Percentiles rank a stretch among this genome's conserved stretches.
Evolutionary conservation across 2,113 vertebrate species (phyloP).

Genomic region (Odocoileus virginianus): DNA sequence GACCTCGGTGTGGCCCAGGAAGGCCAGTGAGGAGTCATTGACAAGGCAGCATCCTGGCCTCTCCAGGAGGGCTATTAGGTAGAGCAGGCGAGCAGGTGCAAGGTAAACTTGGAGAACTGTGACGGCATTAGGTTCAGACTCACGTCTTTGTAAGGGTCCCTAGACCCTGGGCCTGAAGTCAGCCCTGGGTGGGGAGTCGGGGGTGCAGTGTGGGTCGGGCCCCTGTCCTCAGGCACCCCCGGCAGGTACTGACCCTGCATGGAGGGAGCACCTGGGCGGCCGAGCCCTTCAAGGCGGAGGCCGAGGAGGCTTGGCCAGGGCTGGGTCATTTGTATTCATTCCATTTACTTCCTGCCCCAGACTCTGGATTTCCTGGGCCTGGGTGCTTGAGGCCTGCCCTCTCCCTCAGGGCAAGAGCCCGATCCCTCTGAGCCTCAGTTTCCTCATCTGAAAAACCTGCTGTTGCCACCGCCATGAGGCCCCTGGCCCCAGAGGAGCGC

Average conservation of each 20-base stretch:
- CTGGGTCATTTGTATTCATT: background rate
- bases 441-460: background rate
- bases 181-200: background rate
- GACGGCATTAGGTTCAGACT: background rate
- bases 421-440: background rate
- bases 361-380: background rate
- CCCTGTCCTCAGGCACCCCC: background rate
- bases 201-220: accelerated
- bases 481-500: background rate
- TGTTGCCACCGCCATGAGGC: background rate
- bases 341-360: too few species aligned
- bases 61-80: too few species aligned
- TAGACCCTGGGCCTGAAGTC: background rate
- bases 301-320: background rate
- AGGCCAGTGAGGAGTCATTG: accelerated
- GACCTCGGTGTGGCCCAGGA: background rate
- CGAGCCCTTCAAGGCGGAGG: accelerated
- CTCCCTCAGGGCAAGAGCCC: accelerated
- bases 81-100: background rate
- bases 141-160: background rate
- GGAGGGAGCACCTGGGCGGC: background rate
- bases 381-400: background rate
- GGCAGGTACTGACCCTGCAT: background rate
- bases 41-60: background rate
- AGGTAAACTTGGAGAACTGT: accelerated